phyloP scores from a whole-genome alignment of 2,888 invertebrate genomes.

The Dione juno region DNA sequence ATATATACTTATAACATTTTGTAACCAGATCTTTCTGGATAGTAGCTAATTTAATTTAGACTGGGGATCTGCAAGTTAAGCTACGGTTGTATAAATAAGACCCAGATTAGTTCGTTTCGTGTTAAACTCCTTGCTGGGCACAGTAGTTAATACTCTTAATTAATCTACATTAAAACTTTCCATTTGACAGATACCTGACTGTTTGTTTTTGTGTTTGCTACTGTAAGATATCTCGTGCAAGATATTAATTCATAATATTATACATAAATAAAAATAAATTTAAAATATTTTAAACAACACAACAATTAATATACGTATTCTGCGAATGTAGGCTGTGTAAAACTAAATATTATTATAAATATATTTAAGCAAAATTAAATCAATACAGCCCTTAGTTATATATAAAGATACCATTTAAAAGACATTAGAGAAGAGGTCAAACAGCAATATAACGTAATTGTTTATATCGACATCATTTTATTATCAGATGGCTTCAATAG shows the following conservation, averaged over 20 bases:
- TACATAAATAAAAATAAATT: no score
- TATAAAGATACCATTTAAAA: not conserved
- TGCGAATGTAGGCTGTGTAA: not conserved
- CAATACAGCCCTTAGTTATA: not conserved
- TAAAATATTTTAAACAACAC: no score
- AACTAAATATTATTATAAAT: not conserved
- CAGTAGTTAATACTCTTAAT: not conserved
- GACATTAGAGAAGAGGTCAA: not conserved
- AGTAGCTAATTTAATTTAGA: constrained; percentile 3
- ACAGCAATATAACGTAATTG: not conserved
- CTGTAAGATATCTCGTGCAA: no score
- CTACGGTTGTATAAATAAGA: constrained; percentile 2
- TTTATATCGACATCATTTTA: constrained; percentile 8
- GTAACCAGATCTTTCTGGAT: not conserved
- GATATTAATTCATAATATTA: no score
- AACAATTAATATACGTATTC: no score
- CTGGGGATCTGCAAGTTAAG: not conserved
- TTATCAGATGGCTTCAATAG: constrained; percentile 22
- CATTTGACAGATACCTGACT: no score
- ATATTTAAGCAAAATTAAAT: not conserved
- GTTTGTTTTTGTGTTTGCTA: no score
- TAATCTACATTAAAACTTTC: no score
- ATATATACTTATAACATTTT: no score
- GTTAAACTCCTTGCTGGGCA: not conserved
- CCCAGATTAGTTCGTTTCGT: constrained; percentile 7